Base-by-base conservation (phyloP, 2,888 invertebrate genomes). In the Diplolepis rosae region DNA sequence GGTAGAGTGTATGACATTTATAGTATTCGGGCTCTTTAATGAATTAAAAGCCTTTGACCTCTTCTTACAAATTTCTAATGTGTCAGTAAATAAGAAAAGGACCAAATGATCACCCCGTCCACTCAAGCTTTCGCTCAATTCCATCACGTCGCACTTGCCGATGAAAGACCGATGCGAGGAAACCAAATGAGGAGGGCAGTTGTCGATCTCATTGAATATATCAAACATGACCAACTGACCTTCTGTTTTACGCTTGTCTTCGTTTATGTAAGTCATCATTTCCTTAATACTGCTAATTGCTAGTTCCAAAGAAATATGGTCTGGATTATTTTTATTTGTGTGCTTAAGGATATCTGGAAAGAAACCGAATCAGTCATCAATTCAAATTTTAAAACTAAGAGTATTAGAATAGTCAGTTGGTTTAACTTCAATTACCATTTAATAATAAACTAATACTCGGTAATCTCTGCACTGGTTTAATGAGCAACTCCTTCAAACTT, bases 201-300 rank as follows among this genome's bases (percentile, higher is more conserved):
- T 96, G 87, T 99, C 98, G 84, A 99, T 99, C 88, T 98, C 98
- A 89, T 98, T 97, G 90, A 98, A 96, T 79, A 98, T 96, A 90
- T 98, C 97, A 90, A 99, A 98, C 92, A 99, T 95, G 80, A 95
- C 96, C 87, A 98, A 93, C 89, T 98, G 96, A 13, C 96, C 96
- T 90, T 99, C 99, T 0, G 98, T 97, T 91, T 95, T 96, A 83
- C 98, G 92, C 89, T 98, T 98, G 90, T 98, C 98, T 90, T 99
- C 98, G 90, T 99, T 99, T 82, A 99, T 98, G 88, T 97, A 95
- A 82, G 95, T 95, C 94, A 97, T 96, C 50, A 98, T 97, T 91
- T 97, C 95, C 86, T 96, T 95, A 84, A 98, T 93, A 77, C 95
- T 94, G 83, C 93, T 95, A 80, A 98, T 91, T 69, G 98, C 97